These are phyloP conservation scores for Cardinalis cardinalis DNA, from an alignment of 2,113 vertebrate genomes.

Conservation along the genomic window DNA sequence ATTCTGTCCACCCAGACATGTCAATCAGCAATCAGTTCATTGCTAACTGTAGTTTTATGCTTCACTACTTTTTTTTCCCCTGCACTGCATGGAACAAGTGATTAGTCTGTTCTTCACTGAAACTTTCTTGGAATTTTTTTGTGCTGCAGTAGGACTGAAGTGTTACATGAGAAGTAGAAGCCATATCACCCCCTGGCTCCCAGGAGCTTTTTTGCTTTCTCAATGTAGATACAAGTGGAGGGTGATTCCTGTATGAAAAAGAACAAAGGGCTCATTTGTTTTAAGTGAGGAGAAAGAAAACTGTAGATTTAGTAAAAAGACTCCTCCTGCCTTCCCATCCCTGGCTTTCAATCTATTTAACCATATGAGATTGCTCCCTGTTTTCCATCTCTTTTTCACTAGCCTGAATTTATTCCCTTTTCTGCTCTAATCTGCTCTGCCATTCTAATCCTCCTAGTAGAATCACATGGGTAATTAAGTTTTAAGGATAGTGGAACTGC, in stretches of 20 bases:
- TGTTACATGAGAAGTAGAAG: background rate
- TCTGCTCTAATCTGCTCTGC: background rate
- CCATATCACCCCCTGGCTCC: fast-evolving
- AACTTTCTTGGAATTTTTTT: background rate
- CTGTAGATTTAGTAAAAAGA: background rate
- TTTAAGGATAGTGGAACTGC: background rate
- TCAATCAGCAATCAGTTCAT: background rate
- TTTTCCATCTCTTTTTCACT: background rate
- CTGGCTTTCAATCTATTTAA: background rate
- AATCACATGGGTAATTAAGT: background rate
- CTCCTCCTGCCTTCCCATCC: background rate
- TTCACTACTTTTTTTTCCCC: background rate
- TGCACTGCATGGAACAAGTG: background rate
- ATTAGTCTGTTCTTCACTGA: background rate
- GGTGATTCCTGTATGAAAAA: background rate
- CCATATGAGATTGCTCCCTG: background rate
- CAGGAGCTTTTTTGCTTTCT: background rate
- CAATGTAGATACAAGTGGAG: background rate
- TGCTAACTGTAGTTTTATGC: background rate
- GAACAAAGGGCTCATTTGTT: background rate
- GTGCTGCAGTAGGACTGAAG: background rate
- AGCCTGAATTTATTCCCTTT: background rate
- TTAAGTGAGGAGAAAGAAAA: background rate
- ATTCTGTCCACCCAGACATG: background rate
- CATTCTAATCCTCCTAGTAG: background rate